Evolutionary conservation across 1,140 invertebrate genomes (phyloP), one percentile per base, ranked within the genome.

Genomic region (Leptinotarsa defecta): DNA sequence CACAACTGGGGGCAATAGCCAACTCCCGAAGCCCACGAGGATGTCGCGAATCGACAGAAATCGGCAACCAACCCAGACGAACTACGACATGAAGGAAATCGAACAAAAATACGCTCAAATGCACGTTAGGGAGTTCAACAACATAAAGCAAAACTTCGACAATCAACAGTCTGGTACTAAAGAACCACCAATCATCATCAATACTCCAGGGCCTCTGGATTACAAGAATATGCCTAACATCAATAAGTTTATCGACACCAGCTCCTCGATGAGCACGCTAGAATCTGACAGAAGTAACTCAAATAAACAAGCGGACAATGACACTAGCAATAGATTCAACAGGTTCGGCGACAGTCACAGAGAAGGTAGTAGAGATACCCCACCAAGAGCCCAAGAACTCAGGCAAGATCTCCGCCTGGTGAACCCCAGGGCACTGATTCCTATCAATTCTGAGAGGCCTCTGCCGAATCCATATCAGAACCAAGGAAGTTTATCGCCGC

Each of bases 381-480:
- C 83, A 20, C 83, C 80, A 1, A 71, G 82, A 62, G 77, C 82
- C 27, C 68, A 81, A 63, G 82, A 84, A 80, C 81, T 13, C 48
- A 79, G 78, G 48, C 79, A 81, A 71, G 81, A 81, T 68, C 76
- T 83, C 4, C 76, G 80, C 67, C 67, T 85, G 15, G 80, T 85
- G 13, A 83, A 85, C 76, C 83, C 84, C 4, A 84, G 82, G 76
- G 83, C 84, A 24, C 48, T 82, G 57, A 85, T 84, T 64, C 84
- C 83, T 20, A 83, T 85, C 19, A 85, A 80, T 79, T 84, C 84
- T 0, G 83, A 84, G 77, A 77, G 84, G 73, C 70, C 83, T 4
- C 71, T 84, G 19, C 84, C 83, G 11, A 84, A 84, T 78, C 83
- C 83, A 4, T 83, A 83, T 65, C 82, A 81, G 48, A 80, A 77